These are phyloP conservation scores for Philhelius pedissequus DNA, from an alignment of 2,888 invertebrate genomes.

Conservation along the genomic window DNA sequence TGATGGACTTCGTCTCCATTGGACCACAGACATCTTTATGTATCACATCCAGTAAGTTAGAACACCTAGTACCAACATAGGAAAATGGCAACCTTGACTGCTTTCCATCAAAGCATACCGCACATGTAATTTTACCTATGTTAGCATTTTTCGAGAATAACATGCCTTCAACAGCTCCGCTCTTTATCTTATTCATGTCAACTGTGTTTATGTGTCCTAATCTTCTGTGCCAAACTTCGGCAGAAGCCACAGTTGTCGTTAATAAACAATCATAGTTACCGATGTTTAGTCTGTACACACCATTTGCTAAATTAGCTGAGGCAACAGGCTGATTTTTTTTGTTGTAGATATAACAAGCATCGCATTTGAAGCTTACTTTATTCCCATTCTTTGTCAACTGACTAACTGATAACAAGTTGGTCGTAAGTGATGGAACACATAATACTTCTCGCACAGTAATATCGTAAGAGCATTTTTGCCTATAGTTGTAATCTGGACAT, in stretches of 20 bases:
- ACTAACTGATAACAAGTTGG: constrained; percentile 47
- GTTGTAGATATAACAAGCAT: constrained; percentile 2
- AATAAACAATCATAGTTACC: too few species aligned
- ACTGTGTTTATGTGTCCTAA: constrained; percentile 10
- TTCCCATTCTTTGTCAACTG: constrained; percentile 10
- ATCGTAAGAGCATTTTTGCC: neutral
- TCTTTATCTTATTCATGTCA: constrained; percentile 2
- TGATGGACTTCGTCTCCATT: constrained; percentile 72
- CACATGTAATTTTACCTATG: constrained; percentile 11
- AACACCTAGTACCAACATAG: constrained; percentile 10
- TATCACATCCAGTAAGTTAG: constrained; percentile 3
- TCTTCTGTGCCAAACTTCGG: neutral
- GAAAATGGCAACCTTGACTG: constrained; percentile 28
- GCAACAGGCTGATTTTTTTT: neutral
- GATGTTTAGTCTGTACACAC: too few species aligned
- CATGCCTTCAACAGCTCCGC: constrained; percentile 8
- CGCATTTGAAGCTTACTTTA: neutral
- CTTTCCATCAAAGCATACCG: constrained; percentile 31
- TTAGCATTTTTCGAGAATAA: neutral
- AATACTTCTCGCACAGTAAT: neutral
- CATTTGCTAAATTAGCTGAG: constrained; percentile 6
- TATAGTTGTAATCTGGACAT: neutral
- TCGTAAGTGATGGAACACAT: constrained; percentile 13
- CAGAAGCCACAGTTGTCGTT: neutral
- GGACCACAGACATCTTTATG: constrained; percentile 70